A percentile compares a stretch with the other conserved stretches of the same genome.
Conservation (phyloP, 2,113 vertebrate species). For the Ptychochromis oligacanthus region DNA sequence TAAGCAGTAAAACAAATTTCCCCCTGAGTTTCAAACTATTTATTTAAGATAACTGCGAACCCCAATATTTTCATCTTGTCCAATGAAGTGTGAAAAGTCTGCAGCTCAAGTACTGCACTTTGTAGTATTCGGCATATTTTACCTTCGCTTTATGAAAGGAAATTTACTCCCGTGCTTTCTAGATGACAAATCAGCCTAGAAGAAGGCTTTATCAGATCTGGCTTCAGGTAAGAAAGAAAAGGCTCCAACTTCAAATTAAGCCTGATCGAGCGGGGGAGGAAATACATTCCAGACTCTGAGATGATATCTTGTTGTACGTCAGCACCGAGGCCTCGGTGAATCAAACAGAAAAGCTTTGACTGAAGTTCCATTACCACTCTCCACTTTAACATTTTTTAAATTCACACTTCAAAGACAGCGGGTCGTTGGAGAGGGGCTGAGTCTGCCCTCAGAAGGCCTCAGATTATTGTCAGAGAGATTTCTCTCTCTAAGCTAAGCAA, state of each 20-base stretch:
- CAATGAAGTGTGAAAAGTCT: conserved; percentile 45
- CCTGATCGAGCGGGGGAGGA: conserved; percentile 58
- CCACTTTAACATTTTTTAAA: conserved; percentile 44
- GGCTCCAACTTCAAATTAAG: conserved; percentile 59
- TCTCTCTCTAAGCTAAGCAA: conserved; percentile 54
- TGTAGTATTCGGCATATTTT: conserved; percentile 21
- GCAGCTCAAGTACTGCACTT: conserved; percentile 21
- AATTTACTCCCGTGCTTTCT: conserved; percentile 36
- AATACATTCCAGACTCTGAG: conserved; percentile 68
- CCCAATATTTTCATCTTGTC: conserved; percentile 16
- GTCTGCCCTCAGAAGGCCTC: conserved; percentile 57
- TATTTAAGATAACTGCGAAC: neutral
- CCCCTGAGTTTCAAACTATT: neutral
- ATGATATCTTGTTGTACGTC: conserved; percentile 71
- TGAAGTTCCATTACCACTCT: conserved; percentile 54
- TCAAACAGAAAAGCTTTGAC: conserved; percentile 58
- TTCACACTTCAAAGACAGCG: conserved; percentile 66
- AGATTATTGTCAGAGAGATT: conserved; percentile 58
- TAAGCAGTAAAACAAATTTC: neutral
- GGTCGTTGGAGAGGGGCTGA: conserved; percentile 48
- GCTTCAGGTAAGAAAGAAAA: conserved; percentile 57
- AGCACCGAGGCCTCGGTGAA: conserved; percentile 42
- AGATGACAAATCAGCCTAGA: conserved; percentile 58
- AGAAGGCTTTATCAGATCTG: conserved; percentile 73
- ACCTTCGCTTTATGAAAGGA: conserved; percentile 21